These are phyloP conservation scores for Alca torda DNA, from an alignment of 2,797 vertebrate genomes.

Conservation along the genomic window DNA sequence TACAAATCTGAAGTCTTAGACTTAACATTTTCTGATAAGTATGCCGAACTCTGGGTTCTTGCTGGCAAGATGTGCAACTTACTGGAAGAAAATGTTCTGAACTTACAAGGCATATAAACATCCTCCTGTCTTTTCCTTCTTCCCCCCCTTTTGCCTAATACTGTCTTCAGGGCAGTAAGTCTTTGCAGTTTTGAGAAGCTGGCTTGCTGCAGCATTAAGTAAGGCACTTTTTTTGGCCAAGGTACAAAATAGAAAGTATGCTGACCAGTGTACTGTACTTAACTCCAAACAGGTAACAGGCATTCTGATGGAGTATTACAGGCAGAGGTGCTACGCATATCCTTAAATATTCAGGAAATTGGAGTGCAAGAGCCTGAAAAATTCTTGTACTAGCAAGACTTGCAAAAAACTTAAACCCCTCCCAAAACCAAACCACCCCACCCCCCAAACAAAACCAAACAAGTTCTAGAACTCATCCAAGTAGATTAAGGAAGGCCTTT, in stretches of 20 bases:
- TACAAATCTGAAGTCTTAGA: not conserved
- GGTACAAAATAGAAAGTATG: not conserved
- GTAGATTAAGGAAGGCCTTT: not conserved
- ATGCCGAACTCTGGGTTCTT: not conserved
- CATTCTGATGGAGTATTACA: not conserved
- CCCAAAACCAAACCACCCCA: not conserved
- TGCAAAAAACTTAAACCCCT: not conserved
- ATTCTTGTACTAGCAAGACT: not conserved
- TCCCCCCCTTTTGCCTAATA: not conserved
- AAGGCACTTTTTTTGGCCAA: not conserved
- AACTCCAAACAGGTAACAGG: not conserved
- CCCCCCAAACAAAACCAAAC: not conserved
- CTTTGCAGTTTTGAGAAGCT: not conserved
- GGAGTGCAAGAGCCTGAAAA: not conserved
- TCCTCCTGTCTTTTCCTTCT: not conserved
- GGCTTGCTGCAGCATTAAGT: not conserved
- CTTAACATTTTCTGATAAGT: not conserved
- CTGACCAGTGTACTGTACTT: not conserved
- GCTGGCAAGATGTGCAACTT: not conserved
- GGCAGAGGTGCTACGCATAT: not conserved
- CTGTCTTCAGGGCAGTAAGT: not conserved
- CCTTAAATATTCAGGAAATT: not conserved
- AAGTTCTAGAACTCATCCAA: not conserved
- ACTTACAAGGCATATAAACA: not conserved
- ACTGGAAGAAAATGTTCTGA: constrained; percentile 26